Evolutionary conservation across 2,113 vertebrate species (phyloP).

Genomic region (Ochotona princeps): DNA sequence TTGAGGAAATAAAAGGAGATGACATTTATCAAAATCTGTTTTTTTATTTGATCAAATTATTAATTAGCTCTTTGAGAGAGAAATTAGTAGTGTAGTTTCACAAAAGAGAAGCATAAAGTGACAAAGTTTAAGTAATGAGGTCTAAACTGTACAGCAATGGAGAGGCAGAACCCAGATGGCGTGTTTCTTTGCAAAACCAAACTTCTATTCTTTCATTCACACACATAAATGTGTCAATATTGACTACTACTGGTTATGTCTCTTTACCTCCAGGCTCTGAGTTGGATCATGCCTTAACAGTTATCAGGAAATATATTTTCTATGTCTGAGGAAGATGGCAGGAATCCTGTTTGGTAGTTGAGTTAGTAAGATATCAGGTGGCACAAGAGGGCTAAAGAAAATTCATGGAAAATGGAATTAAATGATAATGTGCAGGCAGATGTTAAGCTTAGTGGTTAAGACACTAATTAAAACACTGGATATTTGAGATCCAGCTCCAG

Average conservation of each 20-base stretch:
- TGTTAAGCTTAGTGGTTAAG: too few species aligned
- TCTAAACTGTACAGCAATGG: not conserved
- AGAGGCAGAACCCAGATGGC: not conserved
- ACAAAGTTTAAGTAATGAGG: not conserved
- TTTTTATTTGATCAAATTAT: conserved; percentile 12
- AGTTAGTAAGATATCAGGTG: not conserved
- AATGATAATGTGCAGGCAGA: too few species aligned
- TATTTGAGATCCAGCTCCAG: too few species aligned
- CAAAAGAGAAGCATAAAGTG: not conserved
- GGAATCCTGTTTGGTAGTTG: not conserved
- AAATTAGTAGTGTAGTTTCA: not conserved
- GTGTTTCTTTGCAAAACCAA: not conserved
- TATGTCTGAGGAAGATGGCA: not conserved
- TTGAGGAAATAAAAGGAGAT: not conserved
- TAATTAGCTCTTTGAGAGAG: not conserved
- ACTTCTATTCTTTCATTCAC: not conserved
- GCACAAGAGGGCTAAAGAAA: too few species aligned
- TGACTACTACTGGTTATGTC: not conserved
- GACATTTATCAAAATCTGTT: not conserved
- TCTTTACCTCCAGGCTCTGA: not conserved
- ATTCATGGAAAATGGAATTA: too few species aligned
- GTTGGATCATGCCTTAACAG: not conserved
- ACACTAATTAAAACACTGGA: too few species aligned
- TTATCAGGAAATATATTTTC: not conserved
- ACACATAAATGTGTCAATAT: not conserved